Evolutionary conservation across 2,797 vertebrate species (phyloP).

Genomic region (Crocodylus rhombifer): DNA sequence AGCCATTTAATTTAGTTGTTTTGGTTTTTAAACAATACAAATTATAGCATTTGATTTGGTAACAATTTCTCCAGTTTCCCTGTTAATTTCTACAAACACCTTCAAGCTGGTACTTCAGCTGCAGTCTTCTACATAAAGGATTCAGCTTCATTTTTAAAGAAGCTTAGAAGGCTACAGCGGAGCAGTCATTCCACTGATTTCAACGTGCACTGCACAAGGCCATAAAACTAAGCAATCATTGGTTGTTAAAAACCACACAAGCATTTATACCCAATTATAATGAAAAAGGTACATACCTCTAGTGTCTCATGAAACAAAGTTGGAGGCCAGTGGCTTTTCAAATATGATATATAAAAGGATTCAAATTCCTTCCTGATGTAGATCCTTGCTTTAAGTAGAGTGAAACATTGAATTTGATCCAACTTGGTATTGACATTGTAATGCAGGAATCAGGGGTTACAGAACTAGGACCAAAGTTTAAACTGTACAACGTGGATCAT

Average conservation of each 20-base stretch:
- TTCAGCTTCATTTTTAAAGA: constrained; percentile 33
- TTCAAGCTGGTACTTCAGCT: constrained; percentile 48
- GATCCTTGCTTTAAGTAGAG: constrained; percentile 66
- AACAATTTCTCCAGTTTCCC: constrained; percentile 5
- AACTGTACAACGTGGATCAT: background rate
- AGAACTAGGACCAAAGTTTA: constrained; percentile 18
- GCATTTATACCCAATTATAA: constrained; percentile 73
- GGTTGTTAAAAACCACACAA: constrained; percentile 73
- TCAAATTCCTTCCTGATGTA: constrained; percentile 61
- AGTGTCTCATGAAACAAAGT: constrained; percentile 71
- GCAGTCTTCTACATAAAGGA: constrained; percentile 29
- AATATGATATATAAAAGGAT: constrained; percentile 44
- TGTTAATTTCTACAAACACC: background rate
- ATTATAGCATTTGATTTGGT: constrained; percentile 35
- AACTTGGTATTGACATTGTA: background rate
- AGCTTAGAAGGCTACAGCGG: constrained; percentile 61
- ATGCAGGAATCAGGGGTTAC: accelerated
- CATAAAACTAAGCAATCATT: constrained; percentile 74
- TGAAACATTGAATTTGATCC: constrained; percentile 57
- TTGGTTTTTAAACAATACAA: constrained; percentile 44
- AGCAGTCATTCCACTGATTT: constrained; percentile 68
- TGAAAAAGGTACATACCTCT: constrained; percentile 74
- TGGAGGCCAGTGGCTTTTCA: constrained; percentile 66
- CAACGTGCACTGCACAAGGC: constrained; percentile 65
- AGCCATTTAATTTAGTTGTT: constrained; percentile 47